Base-by-base conservation (phyloP, 2,888 invertebrate species). In the Rapana venosa region DNA sequence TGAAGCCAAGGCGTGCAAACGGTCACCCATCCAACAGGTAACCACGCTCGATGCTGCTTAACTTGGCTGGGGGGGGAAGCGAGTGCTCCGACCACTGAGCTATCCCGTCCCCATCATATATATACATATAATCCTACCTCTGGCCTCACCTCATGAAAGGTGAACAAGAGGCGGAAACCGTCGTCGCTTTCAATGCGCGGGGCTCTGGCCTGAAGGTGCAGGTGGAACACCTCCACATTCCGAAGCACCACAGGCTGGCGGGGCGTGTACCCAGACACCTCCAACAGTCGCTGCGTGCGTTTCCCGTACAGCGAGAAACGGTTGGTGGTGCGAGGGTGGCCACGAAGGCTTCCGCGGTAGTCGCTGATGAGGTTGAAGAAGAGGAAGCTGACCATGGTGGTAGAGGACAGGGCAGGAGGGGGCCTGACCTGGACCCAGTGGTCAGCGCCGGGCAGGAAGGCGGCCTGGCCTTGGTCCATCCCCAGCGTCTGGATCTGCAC, bases 401-500 rank as follows among this genome's bases (percentile, higher is more conserved):
- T 35, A 2, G 47, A 47, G 20, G 35, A 0, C 36, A 32, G 79
- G 17, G 32, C 79, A 20, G 15, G 79, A 79, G 79, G 79, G 15
- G 79, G 17, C 35, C 35, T 17, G 79, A 79, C 79, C 1, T 15
- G 4, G 15, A 79, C 35, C 36, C n/a, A 17, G 35, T 79, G 35
- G 15, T 79, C 35, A 35, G 35, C n/a, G 30, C 35, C 17, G 4
- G 35, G 32, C 2, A 17, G 35, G 35, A 79, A 79, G 35, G 79
- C 32, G 0, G 79, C 79, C 17, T 35, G 35, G 15, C 36, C 79
- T 79, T 79, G 35, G 32, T 79, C 79, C 79, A 79, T 2, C 0
- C 79, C 79, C 17, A 79, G 79, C 13, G 79, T 79, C 35, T 79
- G 79, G 35, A 79, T 79, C 79, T 35, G 79, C 35, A 79, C 79